These are phyloP conservation scores for Platichthys flesus DNA, from an alignment of 2,113 vertebrate genomes.

Conservation along the genomic window DNA sequence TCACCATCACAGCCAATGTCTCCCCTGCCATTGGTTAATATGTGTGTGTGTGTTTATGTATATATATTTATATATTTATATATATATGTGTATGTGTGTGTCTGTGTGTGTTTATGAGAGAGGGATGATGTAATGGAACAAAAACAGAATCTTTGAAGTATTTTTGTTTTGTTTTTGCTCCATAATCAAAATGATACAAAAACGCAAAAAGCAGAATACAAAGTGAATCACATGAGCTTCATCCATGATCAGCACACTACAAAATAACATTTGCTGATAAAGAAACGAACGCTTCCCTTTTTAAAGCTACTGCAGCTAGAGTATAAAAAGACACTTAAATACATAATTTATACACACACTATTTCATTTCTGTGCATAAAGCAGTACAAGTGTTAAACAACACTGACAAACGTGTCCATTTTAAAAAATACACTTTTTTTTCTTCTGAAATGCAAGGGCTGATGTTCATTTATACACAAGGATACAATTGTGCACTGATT, in stretches of 20 bases:
- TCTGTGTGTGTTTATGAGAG: no score
- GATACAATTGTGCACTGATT: neutral
- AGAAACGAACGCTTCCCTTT: constrained; percentile 67
- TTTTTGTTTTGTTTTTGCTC: no score
- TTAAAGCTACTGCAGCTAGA: constrained; percentile 57
- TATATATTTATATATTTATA: no score
- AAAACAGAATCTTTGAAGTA: no score
- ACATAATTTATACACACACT: constrained; percentile 68
- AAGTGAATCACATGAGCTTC: constrained; percentile 49
- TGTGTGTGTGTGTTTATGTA: no score
- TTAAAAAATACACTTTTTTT: constrained; percentile 29
- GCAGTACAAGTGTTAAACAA: constrained; percentile 59
- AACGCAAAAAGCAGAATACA: constrained; percentile 38
- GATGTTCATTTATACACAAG: constrained; percentile 19
- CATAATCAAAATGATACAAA: constrained; percentile 5
- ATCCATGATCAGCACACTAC: constrained; percentile 50
- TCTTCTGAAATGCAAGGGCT: constrained; percentile 27
- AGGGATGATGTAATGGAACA: no score
- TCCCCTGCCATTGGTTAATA: no score
- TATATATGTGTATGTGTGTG: no score
- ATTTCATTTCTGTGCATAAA: constrained; percentile 71
- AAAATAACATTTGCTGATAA: constrained; percentile 23
- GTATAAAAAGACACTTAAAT: constrained; percentile 69
- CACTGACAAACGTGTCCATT: constrained; percentile 29
- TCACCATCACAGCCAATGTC: neutral